Percentiles rank a stretch among this genome's conserved stretches.
Conservation (phyloP, 2,888 invertebrate species). For the Entomobrya proxima region DNA sequence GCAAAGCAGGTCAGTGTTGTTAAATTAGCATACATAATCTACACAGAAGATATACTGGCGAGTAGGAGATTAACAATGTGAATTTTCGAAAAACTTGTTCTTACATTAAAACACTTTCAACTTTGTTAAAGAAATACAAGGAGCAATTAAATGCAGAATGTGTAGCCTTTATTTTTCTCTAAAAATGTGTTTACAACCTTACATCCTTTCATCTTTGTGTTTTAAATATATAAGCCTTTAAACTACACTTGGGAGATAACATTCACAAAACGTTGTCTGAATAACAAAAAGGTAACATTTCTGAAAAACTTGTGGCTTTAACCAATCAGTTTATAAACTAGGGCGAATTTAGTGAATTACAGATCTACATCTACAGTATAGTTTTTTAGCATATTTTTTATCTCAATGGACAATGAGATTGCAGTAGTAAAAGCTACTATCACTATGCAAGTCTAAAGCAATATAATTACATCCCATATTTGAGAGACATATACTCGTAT, state of each 20-base stretch:
- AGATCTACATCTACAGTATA: too few relatives aligned
- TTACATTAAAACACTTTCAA: constrained; percentile 1
- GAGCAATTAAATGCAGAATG: neutral
- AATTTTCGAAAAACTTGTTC: neutral
- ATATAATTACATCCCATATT: neutral
- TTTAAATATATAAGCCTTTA: neutral
- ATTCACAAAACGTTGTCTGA: neutral
- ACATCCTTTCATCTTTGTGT: neutral
- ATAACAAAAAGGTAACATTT: constrained; percentile 4
- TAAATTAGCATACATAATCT: neutral
- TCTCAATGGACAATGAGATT: too few relatives aligned
- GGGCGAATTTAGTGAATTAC: neutral
- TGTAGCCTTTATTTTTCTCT: neutral
- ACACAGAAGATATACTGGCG: neutral
- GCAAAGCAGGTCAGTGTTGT: neutral
- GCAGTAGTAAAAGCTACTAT: too few relatives aligned
- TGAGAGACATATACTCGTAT: neutral
- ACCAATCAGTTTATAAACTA: neutral
- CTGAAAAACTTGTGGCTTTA: too few relatives aligned
- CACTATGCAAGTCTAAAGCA: too few relatives aligned
- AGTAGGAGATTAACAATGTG: neutral
- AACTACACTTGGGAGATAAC: neutral
- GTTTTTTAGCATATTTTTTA: too few relatives aligned
- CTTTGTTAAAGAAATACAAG: neutral
- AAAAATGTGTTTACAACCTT: neutral